These are phyloP conservation scores for Drosophila paulistorum DNA, from an alignment of 1,140 invertebrate genomes.

Conservation along the genomic window DNA sequence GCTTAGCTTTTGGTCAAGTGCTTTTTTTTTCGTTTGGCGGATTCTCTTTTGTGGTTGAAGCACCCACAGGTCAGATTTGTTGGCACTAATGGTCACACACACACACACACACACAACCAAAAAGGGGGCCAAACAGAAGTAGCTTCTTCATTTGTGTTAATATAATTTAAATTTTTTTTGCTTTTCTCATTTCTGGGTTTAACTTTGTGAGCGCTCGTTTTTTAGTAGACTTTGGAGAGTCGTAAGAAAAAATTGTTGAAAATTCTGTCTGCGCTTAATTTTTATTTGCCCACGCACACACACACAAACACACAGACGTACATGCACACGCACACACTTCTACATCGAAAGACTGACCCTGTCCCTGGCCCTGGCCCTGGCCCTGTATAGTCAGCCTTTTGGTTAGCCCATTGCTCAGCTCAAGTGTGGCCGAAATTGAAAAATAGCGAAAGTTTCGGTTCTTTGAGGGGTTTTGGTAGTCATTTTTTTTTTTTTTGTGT, in stretches of 20 bases:
- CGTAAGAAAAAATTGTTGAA: conserved; percentile 52
- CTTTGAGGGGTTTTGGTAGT: neutral
- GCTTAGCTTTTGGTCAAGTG: conserved; percentile 40
- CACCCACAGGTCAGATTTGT: conserved; percentile 33
- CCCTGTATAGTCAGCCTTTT: conserved; percentile 4
- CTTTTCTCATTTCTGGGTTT: conserved; percentile 27
- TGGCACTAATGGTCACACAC: conserved; percentile 45
- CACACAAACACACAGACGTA: conserved; percentile 32
- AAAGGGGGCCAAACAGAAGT: conserved; percentile 15
- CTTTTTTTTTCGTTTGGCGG: conserved; percentile 36
- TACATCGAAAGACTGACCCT: conserved; percentile 44
- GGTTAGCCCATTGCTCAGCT: conserved; percentile 19
- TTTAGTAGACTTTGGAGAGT: conserved; percentile 76
- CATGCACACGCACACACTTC: neutral
- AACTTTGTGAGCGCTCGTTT: conserved; percentile 26
- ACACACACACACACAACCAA: conserved; percentile 12
- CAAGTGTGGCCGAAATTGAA: conserved; percentile 62
- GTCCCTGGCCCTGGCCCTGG: conserved; percentile 13
- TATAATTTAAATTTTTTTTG: conserved; percentile 71
- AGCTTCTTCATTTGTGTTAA: conserved; percentile 60
- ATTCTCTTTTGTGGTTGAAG: conserved; percentile 43
- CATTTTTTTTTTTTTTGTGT: conserved; percentile 30
- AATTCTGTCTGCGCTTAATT: conserved; percentile 33
- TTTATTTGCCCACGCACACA: conserved; percentile 41
- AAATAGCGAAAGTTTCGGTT: conserved; percentile 63